These are phyloP conservation scores for Pogonomyrmex barbatus DNA, from an alignment of 1,140 invertebrate species.

Conservation along the genomic window DNA sequence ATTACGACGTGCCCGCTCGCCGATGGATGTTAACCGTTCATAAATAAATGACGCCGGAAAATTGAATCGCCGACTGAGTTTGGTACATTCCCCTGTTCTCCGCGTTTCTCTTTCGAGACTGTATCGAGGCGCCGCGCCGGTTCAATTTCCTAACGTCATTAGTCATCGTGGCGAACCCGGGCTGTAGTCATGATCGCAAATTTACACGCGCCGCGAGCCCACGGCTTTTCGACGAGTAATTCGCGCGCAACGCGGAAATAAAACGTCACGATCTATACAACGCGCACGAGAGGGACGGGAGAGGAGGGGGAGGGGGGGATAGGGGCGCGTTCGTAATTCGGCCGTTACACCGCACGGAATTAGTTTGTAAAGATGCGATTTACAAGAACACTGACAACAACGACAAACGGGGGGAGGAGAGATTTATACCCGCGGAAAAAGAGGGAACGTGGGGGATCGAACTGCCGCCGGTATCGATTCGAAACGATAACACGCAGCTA, in stretches of 20 bases:
- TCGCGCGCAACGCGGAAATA: conserved; percentile 41
- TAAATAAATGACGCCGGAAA: conserved; percentile 58
- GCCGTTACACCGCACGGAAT: conserved; percentile 47
- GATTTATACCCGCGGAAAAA: conserved; percentile 44
- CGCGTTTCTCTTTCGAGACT: conserved; percentile 41
- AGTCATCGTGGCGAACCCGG: conserved; percentile 41
- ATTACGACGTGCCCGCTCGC: conserved; percentile 24
- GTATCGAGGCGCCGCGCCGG: conserved; percentile 4
- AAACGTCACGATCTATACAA: conserved; percentile 34
- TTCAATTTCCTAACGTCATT: conserved; percentile 63
- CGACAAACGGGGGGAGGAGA: not conserved
- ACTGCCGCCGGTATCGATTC: conserved; percentile 67
- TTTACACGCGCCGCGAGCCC: not conserved
- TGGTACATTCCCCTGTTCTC: conserved; percentile 10
- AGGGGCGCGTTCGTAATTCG: conserved; percentile 16
- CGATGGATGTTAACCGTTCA: conserved; percentile 41
- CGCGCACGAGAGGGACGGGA: not conserved
- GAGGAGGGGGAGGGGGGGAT: not conserved
- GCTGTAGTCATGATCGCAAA: conserved; percentile 28
- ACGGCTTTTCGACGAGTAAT: not conserved
- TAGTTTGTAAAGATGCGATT: conserved; percentile 63
- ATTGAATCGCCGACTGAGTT: conserved; percentile 54
- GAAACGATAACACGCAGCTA: conserved; percentile 46
- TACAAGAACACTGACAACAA: conserved; percentile 55
- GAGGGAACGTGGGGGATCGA: conserved; percentile 44